Evolutionary conservation across 2,797 vertebrate genomes (phyloP), one percentile per base, ranked within the genome.

Genomic region (Prionace glauca): DNA sequence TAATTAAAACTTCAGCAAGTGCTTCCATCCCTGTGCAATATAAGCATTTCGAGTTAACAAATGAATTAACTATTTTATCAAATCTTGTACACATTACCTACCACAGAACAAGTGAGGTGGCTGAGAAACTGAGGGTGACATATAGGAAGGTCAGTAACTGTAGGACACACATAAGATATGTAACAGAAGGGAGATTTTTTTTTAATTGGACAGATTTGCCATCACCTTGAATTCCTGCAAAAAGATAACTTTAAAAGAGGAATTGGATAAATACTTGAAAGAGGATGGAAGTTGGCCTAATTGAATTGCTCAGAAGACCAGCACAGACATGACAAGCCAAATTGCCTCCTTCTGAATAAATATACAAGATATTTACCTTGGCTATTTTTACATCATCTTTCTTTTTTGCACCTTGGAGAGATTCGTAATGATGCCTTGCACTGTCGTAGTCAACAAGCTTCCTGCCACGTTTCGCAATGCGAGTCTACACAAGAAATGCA

Each of bases 371-470:
- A 65, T 32, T 97, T 97, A 99, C 98, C 98, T 99, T 99, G 88
- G 98, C 98, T 0, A 99, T 98, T 97, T 99, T 99, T 96, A 98
- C 97, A 41, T 98, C 98, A 0, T 99, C 98, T 96, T 99, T 98
- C 97, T 99, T 99, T 97, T 99, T 99, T 92, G 98, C 98, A 14
- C 98, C 99, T 97, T 99, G 99, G 22, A 99, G 98, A 32, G 98
- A 97, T 96, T 99, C 98, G 22, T 98, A 99, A 96, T 98, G 99
- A 97, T 99, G 99, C 95, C 99, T 98, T 96, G 99, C 99, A 9
- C 99, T 99, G 97, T 99, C 99, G 0, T 97, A 99, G 97, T 99
- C 99, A 65, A 99, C 99, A 96, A 99, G 97, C 96, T 99, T 99
- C 96, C 99, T 98, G 96, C 99, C 99, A 62, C 99, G 97, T 97